phyloP scores from a whole-genome alignment of 2,888 invertebrate genomes.

The Drosophila anomalipes region DNA sequence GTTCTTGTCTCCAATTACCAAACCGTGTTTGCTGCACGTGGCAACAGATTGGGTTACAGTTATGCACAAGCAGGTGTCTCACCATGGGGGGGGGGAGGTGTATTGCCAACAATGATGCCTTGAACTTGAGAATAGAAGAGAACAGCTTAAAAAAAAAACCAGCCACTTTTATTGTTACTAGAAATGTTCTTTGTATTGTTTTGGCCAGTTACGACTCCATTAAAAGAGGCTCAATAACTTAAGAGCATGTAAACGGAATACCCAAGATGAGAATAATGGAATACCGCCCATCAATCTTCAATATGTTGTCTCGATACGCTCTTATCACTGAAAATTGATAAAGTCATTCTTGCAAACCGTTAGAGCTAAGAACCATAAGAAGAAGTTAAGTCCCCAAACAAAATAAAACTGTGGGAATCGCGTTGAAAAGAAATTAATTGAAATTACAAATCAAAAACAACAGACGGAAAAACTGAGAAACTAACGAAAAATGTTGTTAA shows the following conservation, averaged over 20 bases:
- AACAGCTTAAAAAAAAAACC: slow-evolving; percentile 3
- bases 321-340: slow-evolving; percentile 9
- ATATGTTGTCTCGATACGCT: slow-evolving; percentile 12
- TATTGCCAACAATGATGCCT: slow-evolving; percentile 25
- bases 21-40: slow-evolving; percentile 61
- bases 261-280: neutral
- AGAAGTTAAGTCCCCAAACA: neutral
- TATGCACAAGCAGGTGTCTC: slow-evolving; percentile 36
- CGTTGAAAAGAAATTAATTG: slow-evolving; percentile 49
- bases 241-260: slow-evolving; percentile 8
- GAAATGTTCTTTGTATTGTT: slow-evolving; percentile 7
- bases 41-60: slow-evolving; percentile 55
- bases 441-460: slow-evolving; percentile 51
- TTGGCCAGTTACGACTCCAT: slow-evolving; percentile 19
- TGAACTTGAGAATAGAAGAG: slow-evolving; percentile 57
- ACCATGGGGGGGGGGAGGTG: neutral
- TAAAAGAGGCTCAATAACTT: slow-evolving; percentile 7
- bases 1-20: slow-evolving; percentile 61
- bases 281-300: slow-evolving; percentile 1
- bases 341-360: slow-evolving; percentile 19
- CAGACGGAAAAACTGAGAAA: slow-evolving; percentile 30
- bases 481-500: slow-evolving; percentile 11
- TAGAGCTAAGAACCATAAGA: slow-evolving; percentile 18
- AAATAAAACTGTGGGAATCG: slow-evolving; percentile 31
- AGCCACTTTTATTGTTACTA: slow-evolving; percentile 44